Evolutionary conservation across 1,140 invertebrate genomes (phyloP), one percentile per base, ranked within the genome.

Genomic region (Magallana angulata): DNA sequence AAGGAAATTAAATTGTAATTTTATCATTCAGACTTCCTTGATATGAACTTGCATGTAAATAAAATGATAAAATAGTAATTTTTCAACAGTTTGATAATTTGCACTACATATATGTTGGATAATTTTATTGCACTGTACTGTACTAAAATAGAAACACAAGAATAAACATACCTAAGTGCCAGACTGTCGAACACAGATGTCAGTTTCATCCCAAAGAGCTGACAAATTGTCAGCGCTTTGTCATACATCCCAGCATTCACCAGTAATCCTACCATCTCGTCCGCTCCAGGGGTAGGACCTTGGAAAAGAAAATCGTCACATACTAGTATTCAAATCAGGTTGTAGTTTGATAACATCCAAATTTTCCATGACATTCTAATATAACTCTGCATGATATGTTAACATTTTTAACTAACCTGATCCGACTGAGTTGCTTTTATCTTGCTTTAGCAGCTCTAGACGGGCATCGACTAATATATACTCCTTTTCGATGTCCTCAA

Each of bases 401-500:
- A 24, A 24, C 9, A 57, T 14, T 58, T 18, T 81, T 81, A n/a
- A 5, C 60, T 87, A 86, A 93, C 93, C 93, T 90, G 93, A 91
- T n/a, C 89, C 85, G 11, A 92, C 87, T 0, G 90, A 62, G 16
- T 92, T 85, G n/a, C 96, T 95, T 0, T 95, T 93, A 92, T 96
- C 95, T 56, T 95, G 94, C 89, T 96, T 95, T 0, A 96, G 95
- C 64, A 97, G 93, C 89, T 96, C 96, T 9, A 97, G 94, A 90
- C 96, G 95, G 1, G 97, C 96, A 90, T 96, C 96, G 0, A 96
- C 95, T 68, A 97, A 95, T 76, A 96, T 95, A 91, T 97, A 96
- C 92, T 98, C 97, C 80, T 96, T 96, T 83, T 96, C 95, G n/a
- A 98, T 96, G 84, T 97, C 96, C n/a, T 95, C 92, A 3, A 97